Base-by-base conservation (phyloP, 2,888 invertebrate genomes). In the Tromatobia lineatoria region DNA sequence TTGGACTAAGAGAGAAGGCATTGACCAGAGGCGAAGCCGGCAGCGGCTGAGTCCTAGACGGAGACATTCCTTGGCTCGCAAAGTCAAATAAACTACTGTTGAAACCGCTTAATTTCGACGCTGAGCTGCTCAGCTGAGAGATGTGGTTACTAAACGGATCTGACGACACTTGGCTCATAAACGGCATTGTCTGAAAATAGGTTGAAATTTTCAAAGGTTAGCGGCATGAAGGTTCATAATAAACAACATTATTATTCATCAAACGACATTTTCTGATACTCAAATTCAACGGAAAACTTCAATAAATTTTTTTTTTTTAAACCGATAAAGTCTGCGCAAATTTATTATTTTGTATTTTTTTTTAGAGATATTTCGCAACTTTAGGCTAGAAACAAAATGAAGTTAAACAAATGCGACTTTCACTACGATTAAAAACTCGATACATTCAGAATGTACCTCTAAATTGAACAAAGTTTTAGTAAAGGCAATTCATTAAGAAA, bases 91-190 rank as follows among this genome's bases (percentile, higher is more conserved):
- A 94, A 94, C 95, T 94, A 90, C 94, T 94, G 94, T 94, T 89
- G 94, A 94, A 96, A 91, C 95, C 96, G 89, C 95, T 95, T 80
- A 96, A 94, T 93, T 96, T 96, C 74, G 95, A 95, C 84, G 95
- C 95, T 83, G 96, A 95, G 89, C 95, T 95, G 90, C 96, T 95
- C 93, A 96, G 90, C 93, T 95, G 95, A 50, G 94, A 93, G 88
- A 95, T 95, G 92, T 95, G 96, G 90, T 94, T 94, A 85, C 90
- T 93, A 88, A 93, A 94, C 85, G 93, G 92, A 88, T 94, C 94
- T 66, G 93, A 91, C 47, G 93, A 91, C 47, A 93, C 91, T 90
- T 94, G 93, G 83, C 91, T 94, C 90, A 94, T 93, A 88, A 94
- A 94, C 76, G 94, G 92, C 90, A 94, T 92, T 67, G 93, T 92